These are phyloP conservation scores for Prorops nasuta DNA, from an alignment of 1,140 invertebrate species.

Conservation along the genomic window DNA sequence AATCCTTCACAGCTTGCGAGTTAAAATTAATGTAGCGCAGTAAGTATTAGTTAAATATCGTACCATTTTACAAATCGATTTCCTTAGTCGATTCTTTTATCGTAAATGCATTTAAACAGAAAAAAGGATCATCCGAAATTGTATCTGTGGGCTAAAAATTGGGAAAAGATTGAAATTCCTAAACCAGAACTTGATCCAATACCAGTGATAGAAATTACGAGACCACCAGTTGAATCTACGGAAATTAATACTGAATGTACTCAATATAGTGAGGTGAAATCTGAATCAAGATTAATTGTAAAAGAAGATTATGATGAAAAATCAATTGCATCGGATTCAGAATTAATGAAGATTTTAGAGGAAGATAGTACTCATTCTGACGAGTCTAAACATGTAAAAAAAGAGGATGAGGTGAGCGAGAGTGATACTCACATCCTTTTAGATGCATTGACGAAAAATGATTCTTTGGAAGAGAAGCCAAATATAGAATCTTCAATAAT, in stretches of 20 bases:
- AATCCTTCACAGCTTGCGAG: conserved; percentile 68
- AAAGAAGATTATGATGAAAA: conserved; percentile 43
- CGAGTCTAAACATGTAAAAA: conserved; percentile 32
- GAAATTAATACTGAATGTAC: conserved; percentile 21
- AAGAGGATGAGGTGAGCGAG: conserved; percentile 26
- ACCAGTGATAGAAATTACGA: conserved; percentile 41
- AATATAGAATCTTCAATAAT: conserved; percentile 11
- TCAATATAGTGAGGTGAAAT: conserved; percentile 26
- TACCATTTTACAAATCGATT: not conserved
- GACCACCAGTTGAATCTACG: conserved; percentile 18
- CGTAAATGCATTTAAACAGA: conserved; percentile 41
- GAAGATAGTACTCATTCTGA: conserved; percentile 46
- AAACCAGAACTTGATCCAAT: conserved; percentile 39
- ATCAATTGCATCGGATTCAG: conserved; percentile 50
- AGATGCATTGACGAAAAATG: conserved; percentile 38
- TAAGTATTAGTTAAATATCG: conserved; percentile 49
- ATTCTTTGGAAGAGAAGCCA: conserved; percentile 18
- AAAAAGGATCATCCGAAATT: conserved; percentile 80
- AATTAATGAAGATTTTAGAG: conserved; percentile 53
- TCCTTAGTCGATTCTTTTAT: conserved; percentile 3
- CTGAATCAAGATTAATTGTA: conserved; percentile 24
- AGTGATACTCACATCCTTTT: conserved; percentile 37
- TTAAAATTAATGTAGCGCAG: conserved; percentile 78
- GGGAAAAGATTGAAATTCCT: conserved; percentile 62
- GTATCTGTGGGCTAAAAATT: conserved; percentile 82